phyloP scores from a whole-genome alignment of 2,888 invertebrate species.

The Schizaphis graminum region DNA sequence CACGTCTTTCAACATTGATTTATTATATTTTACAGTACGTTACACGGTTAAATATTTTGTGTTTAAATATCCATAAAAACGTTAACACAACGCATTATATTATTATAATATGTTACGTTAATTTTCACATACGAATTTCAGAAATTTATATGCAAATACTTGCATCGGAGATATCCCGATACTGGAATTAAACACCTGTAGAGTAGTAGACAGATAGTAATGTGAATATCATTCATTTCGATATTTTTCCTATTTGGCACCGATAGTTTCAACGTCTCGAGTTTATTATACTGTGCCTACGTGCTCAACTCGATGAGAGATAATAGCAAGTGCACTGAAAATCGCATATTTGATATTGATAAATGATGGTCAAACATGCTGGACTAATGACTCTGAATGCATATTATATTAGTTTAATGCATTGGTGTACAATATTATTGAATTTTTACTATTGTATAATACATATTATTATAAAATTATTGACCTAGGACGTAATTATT shows the following conservation, averaged over 20 bases:
- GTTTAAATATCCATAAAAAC: not conserved
- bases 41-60: not conserved
- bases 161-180: too few relatives aligned
- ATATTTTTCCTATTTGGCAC: not conserved
- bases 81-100: not conserved
- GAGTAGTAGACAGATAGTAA: not conserved
- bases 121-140: not conserved
- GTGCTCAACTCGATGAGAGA: not conserved
- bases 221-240: not conserved
- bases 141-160: not conserved
- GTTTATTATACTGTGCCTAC: not conserved
- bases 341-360: slow-evolving; percentile 3
- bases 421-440: not conserved
- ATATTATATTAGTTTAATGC: not conserved
- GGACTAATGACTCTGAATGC: not conserved
- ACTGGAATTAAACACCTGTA: not conserved
- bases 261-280: not conserved
- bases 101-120: not conserved
- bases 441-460: slow-evolving; percentile 29
- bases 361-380: not conserved
- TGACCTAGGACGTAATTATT: not conserved
- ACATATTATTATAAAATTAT: not conserved
- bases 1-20: not conserved
- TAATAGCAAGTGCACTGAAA: not conserved
- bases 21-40: not conserved